phyloP scores from a whole-genome alignment of 2,113 vertebrate species.

The Verasper variegatus region DNA sequence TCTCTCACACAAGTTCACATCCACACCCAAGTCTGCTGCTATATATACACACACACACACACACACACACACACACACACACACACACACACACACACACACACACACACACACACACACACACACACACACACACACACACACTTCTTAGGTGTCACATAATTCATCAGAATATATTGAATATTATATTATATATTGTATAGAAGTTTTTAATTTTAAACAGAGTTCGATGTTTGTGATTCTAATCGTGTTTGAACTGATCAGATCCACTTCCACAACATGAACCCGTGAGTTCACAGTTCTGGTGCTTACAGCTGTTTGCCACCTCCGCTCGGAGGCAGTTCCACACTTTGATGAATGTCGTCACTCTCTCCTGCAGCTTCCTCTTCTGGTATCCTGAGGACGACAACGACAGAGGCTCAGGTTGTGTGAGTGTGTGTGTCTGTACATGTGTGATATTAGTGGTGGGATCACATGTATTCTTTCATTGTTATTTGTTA shows the following conservation, averaged over 20 bases:
- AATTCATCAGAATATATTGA: no score
- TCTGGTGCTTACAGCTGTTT: constrained; percentile 70
- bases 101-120: constrained; percentile 22
- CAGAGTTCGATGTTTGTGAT: no score
- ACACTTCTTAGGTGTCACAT: background rate
- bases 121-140: constrained; percentile 25
- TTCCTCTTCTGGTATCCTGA: constrained; percentile 72
- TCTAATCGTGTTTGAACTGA: no score
- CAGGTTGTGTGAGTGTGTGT: no score
- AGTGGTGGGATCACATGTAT: no score
- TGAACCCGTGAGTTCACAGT: no score
- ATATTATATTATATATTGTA: no score
- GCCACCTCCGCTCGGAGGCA: constrained; percentile 73
- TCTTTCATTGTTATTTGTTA: no score
- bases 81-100: constrained; percentile 29
- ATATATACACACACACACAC: constrained; percentile 8
- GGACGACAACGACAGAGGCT: background rate
- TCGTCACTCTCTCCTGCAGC: constrained; percentile 62
- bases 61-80: constrained; percentile 24
- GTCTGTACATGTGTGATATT: no score
- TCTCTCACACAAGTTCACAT: constrained; percentile 51
- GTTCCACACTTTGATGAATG: constrained; percentile 80
- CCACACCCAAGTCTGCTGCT: constrained; percentile 62
- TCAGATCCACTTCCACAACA: no score
- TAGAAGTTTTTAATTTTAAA: no score